phyloP scores from a whole-genome alignment of 2,888 invertebrate genomes.

The Aquatica leii region DNA sequence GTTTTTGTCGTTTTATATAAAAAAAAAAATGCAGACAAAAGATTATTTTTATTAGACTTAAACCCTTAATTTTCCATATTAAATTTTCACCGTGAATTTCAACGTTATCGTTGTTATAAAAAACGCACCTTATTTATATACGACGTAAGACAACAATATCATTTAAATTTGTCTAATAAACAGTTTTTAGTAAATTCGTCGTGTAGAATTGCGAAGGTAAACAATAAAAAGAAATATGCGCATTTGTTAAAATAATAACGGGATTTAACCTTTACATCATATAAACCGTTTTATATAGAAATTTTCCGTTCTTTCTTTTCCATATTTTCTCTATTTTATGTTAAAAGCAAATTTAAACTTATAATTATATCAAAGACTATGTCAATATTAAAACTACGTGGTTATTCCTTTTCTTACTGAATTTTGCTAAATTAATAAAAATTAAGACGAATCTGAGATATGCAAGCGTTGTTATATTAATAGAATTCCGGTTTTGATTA shows the following conservation, averaged over 20 bases:
- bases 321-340: slow-evolving; percentile 15
- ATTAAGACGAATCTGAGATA: not conserved
- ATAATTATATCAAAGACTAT: slow-evolving; percentile 25
- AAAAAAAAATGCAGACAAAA: too few relatives aligned
- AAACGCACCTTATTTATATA: too few relatives aligned
- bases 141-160: too few relatives aligned
- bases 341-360: slow-evolving; percentile 26
- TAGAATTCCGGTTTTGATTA: slow-evolving; percentile 28
- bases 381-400: slow-evolving; percentile 20
- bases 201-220: too few relatives aligned
- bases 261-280: not conserved
- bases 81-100: too few relatives aligned
- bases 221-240: not conserved
- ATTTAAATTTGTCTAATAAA: too few relatives aligned
- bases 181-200: too few relatives aligned
- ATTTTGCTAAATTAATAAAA: slow-evolving; percentile 9
- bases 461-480: slow-evolving; percentile 14
- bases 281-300: slow-evolving; percentile 1
- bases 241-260: not conserved
- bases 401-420: slow-evolving; percentile 12
- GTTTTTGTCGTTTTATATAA: too few relatives aligned
- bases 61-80: too few relatives aligned
- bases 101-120: too few relatives aligned
- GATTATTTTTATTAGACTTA: too few relatives aligned
- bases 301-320: not conserved